Base-by-base conservation (phyloP, 1,140 invertebrate species). In the Lordiphosa stackelbergi region DNA sequence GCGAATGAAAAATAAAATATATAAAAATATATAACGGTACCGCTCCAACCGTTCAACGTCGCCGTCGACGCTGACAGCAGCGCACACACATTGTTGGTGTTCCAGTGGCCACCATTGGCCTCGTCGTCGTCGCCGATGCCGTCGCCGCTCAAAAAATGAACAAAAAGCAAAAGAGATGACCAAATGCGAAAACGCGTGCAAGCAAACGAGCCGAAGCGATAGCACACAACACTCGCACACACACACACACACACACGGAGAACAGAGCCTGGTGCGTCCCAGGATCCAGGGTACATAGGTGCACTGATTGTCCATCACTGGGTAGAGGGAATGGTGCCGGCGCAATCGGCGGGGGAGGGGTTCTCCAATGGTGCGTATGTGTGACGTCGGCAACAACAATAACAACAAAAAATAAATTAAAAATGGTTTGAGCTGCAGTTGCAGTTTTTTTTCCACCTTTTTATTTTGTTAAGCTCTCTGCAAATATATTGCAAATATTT, bases 1-100 rank as follows among this genome's bases (percentile, higher is more conserved):
- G 78, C 79, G 77, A 83, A 73, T 83, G 77, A 83, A 83, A 83
- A 83, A 83, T 83, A 83, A 83, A 83, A 83, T 83, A 73, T 78
- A 83, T 84, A 84, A 83, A 83, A 83, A 84, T 84, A 84, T 83
- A 84, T 84, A 83, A 60, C 78, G 73, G 72, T 83, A 78, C 72
- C 78, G 78, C 77, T 83, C 75, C 56, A 72, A 72, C 75, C 58
- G 54, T 49, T 40, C 43, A 36, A 35, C 38, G 73, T 47, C 52
- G 62, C 41, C 38, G 71, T 65, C 52, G 71, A 66, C 66, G 31
- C 36, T 16, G 16, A 34, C 48, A n/a, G 62, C 41, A 54, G 45
- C 58, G 61, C 48, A 59, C 55, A 46, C 43, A 46, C 43, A 46
- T 46, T 46, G 43, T 46, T 24, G 43, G 28, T 11, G 22, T 13